These are phyloP conservation scores for Scalopus aquaticus DNA, from an alignment of 2,113 vertebrate genomes.

Conservation along the genomic window DNA sequence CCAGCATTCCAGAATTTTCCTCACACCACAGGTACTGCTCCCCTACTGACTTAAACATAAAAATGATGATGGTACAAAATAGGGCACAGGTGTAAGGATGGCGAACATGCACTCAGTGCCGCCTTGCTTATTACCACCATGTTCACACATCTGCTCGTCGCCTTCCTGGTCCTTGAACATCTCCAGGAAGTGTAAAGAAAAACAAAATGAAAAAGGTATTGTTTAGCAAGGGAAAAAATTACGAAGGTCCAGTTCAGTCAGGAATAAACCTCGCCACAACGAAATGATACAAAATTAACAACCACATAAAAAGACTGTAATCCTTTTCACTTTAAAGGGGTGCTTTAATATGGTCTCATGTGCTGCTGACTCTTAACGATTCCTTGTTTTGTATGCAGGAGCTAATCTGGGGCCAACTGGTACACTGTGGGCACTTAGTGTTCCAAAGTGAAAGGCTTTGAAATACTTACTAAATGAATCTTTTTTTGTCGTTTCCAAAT, in stretches of 20 bases:
- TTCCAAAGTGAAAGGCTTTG: not conserved
- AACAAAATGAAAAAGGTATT: not conserved
- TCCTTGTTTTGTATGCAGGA: not conserved
- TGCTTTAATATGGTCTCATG: not conserved
- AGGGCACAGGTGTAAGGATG: not conserved
- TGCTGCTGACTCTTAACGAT: not conserved
- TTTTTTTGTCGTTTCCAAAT: not conserved
- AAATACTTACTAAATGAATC: not conserved
- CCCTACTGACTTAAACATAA: not conserved
- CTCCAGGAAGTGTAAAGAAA: not conserved
- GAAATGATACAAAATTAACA: not conserved
- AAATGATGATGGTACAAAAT: not conserved
- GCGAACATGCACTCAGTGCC: not conserved
- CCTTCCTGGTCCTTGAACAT: not conserved
- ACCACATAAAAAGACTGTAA: not conserved
- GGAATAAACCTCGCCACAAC: not conserved
- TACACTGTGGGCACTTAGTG: not conserved
- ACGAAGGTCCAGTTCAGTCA: not conserved
- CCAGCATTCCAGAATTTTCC: not conserved
- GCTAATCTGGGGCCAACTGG: not conserved
- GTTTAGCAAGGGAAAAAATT: not conserved
- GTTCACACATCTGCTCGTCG: not conserved
- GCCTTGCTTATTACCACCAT: not conserved
- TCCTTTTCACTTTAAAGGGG: not conserved
- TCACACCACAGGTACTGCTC: not conserved